These are phyloP conservation scores for Mixornis gularis DNA, from an alignment of 2,113 vertebrate species.

Conservation along the genomic window DNA sequence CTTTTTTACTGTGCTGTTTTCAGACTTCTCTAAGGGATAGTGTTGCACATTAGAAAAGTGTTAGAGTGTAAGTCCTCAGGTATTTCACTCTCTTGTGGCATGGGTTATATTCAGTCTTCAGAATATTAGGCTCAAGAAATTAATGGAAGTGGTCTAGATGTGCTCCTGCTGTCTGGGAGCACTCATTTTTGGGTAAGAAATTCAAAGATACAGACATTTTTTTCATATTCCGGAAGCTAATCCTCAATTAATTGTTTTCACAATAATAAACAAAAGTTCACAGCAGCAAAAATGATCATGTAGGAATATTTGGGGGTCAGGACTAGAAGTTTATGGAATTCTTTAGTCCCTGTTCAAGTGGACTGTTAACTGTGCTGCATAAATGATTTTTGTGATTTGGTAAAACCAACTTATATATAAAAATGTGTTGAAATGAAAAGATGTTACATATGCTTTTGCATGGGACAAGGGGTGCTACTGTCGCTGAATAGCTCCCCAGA, in stretches of 20 bases:
- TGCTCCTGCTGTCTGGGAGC: neutral
- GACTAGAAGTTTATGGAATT: neutral
- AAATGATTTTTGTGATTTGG: neutral
- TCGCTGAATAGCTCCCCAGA: accelerated
- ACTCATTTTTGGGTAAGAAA: neutral
- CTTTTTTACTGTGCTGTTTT: neutral
- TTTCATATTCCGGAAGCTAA: neutral
- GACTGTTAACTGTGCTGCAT: neutral
- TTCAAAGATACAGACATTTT: neutral
- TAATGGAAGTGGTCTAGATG: neutral
- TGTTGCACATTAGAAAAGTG: neutral
- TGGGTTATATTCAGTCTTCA: neutral
- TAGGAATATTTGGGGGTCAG: neutral
- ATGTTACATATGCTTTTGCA: neutral
- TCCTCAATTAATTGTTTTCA: neutral
- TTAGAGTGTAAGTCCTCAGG: neutral
- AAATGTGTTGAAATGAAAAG: neutral
- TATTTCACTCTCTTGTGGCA: neutral
- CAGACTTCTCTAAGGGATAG: neutral
- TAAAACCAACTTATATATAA: neutral
- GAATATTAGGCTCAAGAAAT: neutral
- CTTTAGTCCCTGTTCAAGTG: neutral
- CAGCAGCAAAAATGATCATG: neutral
- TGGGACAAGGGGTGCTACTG: neutral
- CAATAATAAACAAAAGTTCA: neutral